Percentiles rank a stretch among this genome's conserved stretches.
phyloP scores from a whole-genome alignment of 2,888 invertebrate species.

The Coleophora deauratella region DNA sequence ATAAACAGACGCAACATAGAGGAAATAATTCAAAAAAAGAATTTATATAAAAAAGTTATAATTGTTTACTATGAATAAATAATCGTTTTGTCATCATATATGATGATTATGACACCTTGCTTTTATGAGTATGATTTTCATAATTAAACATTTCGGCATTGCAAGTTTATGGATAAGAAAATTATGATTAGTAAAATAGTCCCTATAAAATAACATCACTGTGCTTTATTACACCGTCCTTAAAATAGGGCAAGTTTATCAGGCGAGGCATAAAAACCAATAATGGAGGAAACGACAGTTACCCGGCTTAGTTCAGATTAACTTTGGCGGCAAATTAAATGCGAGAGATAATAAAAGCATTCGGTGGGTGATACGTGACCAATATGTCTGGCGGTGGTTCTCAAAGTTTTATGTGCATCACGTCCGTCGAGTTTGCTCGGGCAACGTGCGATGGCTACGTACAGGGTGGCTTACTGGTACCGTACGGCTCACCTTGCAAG shows the following conservation, averaged over 20 bases:
- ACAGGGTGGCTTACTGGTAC: constrained; percentile 16
- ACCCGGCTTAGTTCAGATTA: constrained; percentile 44
- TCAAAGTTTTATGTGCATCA: constrained; percentile 54
- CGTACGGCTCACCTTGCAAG: constrained; percentile 28
- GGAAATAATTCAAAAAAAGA: too few species aligned
- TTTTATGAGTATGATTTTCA: too few species aligned
- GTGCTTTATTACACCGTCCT: neutral
- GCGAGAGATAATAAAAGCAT: constrained; percentile 58
- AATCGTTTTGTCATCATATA: too few species aligned
- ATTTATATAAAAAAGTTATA: too few species aligned
- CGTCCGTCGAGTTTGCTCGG: constrained; percentile 61
- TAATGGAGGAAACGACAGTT: constrained; percentile 41
- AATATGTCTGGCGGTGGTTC: constrained; percentile 50
- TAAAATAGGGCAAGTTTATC: constrained; percentile 7
- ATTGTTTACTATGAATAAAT: too few species aligned
- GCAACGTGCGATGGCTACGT: constrained; percentile 57
- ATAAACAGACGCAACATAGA: too few species aligned
- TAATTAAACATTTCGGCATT: too few species aligned
- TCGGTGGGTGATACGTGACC: constrained; percentile 61
- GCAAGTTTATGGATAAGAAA: too few species aligned
- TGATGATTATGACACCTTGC: too few species aligned
- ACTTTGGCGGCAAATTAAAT: constrained; percentile 59
- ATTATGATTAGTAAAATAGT: too few species aligned
- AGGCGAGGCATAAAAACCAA: constrained; percentile 25
- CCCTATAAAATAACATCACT: too few species aligned